Evolutionary conservation across 1,140 invertebrate genomes (phyloP).

Genomic region (Cydia pomonella): DNA sequence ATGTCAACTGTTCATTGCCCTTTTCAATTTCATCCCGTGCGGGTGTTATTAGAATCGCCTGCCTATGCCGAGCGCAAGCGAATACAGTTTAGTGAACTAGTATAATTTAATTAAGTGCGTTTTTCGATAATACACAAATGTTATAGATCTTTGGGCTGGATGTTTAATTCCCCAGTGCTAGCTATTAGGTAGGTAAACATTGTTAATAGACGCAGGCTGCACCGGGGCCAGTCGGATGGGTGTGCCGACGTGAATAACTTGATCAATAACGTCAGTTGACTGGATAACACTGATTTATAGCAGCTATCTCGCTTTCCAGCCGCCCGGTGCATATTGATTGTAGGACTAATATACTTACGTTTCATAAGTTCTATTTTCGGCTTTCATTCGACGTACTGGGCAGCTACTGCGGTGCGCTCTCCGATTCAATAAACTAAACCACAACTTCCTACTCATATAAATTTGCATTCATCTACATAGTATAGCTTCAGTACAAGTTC

Average conservation of each 20-base stretch:
- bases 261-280: slow-evolving; percentile 14
- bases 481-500: slow-evolving; percentile 41
- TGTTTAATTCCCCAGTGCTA: not conserved
- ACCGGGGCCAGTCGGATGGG: not conserved
- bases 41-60: not conserved
- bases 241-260: slow-evolving; percentile 23
- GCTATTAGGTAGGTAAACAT: not conserved
- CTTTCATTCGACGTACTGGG: slow-evolving; percentile 40
- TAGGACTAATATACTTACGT: slow-evolving; percentile 41
- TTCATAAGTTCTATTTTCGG: slow-evolving; percentile 45
- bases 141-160: not conserved
- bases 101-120: not conserved
- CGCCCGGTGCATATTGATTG: slow-evolving; percentile 26
- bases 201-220: not conserved
- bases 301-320: slow-evolving; percentile 16
- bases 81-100: not conserved
- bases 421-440: slow-evolving; percentile 15
- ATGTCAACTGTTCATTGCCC: slow-evolving; percentile 26
- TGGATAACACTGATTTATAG: slow-evolving; percentile 19
- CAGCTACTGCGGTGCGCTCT: slow-evolving; percentile 38
- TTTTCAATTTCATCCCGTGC: slow-evolving; percentile 21
- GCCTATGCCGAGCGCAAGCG: not conserved
- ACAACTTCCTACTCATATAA: not conserved
- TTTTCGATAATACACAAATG: not conserved
- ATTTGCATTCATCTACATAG: slow-evolving; percentile 1